These are phyloP conservation scores for Euborellia annulipes DNA, from an alignment of 1,140 invertebrate species.

Conservation along the genomic window DNA sequence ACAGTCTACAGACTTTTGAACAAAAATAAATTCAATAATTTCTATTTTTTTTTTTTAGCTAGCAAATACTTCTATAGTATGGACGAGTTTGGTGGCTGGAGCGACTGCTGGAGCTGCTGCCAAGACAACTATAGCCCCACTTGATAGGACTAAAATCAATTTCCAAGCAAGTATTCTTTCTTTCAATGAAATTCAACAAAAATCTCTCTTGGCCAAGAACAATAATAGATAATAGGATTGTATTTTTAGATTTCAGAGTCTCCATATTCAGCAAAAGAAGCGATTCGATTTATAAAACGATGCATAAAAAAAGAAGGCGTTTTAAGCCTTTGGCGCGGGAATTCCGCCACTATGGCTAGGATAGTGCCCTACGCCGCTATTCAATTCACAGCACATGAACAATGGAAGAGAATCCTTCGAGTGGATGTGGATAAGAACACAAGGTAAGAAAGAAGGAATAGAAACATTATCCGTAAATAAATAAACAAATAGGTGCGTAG, in stretches of 20 bases:
- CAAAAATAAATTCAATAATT: conserved; percentile 25
- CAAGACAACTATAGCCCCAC: conserved; percentile 89
- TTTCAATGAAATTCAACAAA: not conserved
- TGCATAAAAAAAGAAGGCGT: conserved; percentile 60
- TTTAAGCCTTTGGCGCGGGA: conserved; percentile 82
- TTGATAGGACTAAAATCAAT: conserved; percentile 96
- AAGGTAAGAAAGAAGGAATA: conserved; percentile 19
- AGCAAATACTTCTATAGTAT: conserved; percentile 35
- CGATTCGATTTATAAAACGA: conserved; percentile 55
- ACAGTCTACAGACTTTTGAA: conserved; percentile 25
- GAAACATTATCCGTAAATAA: no score
- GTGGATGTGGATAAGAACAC: conserved; percentile 44
- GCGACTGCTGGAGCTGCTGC: conserved; percentile 85
- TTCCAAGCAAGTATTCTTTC: conserved; percentile 56
- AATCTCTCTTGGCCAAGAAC: not conserved
- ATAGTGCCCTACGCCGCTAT: conserved; percentile 95
- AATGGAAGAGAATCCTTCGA: conserved; percentile 72
- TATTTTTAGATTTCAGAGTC: conserved; percentile 34
- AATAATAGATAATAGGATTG: not conserved
- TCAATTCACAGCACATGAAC: conserved; percentile 93
- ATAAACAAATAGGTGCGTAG: no score
- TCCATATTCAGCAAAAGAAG: conserved; percentile 63
- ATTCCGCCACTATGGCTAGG: conserved; percentile 92
- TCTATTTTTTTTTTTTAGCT: conserved; percentile 15
- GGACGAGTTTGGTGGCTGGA: conserved; percentile 60